Evolutionary conservation across 2,113 vertebrate species (phyloP).

Genomic region (Pipra filicauda): DNA sequence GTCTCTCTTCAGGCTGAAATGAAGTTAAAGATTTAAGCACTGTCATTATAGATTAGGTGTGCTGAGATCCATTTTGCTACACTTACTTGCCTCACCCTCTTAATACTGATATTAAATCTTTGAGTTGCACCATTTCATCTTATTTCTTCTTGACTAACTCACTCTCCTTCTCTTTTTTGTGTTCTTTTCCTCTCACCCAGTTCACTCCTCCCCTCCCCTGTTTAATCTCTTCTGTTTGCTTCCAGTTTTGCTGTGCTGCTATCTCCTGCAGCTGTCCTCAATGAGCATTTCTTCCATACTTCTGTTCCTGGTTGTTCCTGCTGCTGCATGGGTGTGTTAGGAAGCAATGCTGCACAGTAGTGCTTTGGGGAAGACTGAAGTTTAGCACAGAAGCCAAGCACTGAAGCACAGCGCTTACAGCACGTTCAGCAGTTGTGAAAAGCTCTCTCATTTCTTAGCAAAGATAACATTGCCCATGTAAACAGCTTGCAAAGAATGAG

Average conservation of each 20-base stretch:
- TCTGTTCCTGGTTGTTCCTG: not conserved
- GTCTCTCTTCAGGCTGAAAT: not conserved
- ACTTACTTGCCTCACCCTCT: not conserved
- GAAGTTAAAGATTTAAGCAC: not conserved
- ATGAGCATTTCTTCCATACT: not conserved
- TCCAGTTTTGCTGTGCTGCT: not conserved
- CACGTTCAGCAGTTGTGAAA: not conserved
- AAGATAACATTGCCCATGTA: not conserved
- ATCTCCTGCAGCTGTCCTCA: not conserved
- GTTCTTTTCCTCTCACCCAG: not conserved
- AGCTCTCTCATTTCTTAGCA: not conserved
- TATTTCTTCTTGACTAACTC: not conserved
- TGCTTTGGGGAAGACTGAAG: not conserved
- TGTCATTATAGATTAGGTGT: not conserved
- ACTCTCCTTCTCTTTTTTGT: not conserved
- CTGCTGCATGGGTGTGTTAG: not conserved
- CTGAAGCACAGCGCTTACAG: not conserved
- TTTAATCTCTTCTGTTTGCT: not conserved
- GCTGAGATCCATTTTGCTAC: not conserved
- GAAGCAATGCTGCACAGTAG: not conserved
- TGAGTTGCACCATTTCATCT: not conserved
- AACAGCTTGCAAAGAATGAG: not conserved
- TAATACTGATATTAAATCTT: not conserved
- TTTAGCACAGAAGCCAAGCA: not conserved
- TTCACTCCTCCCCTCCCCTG: not conserved